Base-by-base conservation (phyloP, 2,113 vertebrate species). In the Pogona vitticeps region DNA sequence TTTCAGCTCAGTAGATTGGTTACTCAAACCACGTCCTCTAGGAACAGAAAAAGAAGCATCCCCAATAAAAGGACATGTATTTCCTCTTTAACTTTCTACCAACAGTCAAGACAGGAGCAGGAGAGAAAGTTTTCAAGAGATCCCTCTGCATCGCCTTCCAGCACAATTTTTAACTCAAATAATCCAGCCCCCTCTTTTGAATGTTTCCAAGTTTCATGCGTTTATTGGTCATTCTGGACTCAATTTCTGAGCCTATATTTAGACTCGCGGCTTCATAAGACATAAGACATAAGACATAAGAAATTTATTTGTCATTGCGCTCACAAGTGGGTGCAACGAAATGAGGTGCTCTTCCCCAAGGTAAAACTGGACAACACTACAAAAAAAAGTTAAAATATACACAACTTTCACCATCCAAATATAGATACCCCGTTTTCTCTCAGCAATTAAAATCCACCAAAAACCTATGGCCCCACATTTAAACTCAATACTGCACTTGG, bases 11-110 rank as follows among this genome's bases (percentile, higher is more conserved):
- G 12, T 1, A 59, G 17, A 70, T 0, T 14, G 87, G 85, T 1
- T 8, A 2, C 83, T 18, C 71, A 78, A 85, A 28, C 38, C 76
- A 0, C 0, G 0, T 6, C 0, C 61, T 87, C 1, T 0, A 84
- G 86, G 86, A 86, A 58, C 0, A 40, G 26, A 26, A 42, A 0
- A 0, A 0, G 82, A 73, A 1, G 67, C 2, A 1, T 15, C 12
- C 46, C 15, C 68, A 59, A 1, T 10, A 31, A 58, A 59, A 26
- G 2, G 9, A 10, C 26, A 3, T 17, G 2, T 78, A 26, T 10
- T 31, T 68, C 18, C 40, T 36, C 42, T 21, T 68, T 10, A 26
- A 31, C 28, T 12, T 68, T 31, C 65, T 13, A 68, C 23, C 40
- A 65, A 38, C 2, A 26, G 4, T 7, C 58, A n/a, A 5, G 23